Evolutionary conservation across 2,888 invertebrate species (phyloP), one percentile per base, ranked within the genome.

Genomic region (Pyrrhia umbra): DNA sequence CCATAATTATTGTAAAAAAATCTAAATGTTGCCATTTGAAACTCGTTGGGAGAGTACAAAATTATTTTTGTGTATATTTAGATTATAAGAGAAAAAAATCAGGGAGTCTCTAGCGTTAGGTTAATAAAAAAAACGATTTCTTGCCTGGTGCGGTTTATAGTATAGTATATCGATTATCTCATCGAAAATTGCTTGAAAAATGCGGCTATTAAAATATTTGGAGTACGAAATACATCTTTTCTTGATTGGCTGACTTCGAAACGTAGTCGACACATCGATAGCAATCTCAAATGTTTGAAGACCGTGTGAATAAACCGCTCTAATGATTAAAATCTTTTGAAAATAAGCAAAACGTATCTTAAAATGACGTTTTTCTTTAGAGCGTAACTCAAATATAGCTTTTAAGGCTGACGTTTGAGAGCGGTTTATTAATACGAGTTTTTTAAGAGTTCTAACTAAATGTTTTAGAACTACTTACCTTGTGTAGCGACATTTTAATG

Each of bases 1-100:
- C 94, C 93, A 93, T 93, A 91, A 80, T 81, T 81, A 79, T 85
- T 86, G 82, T 88, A 87, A 86, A 88, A 68, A 85, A 81, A 86
- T 83, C 81, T 83, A 86, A 84, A 86, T 92, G 92, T 91, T 93
- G 93, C 94, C 93, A 94, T 94, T 92, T 85, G 84, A 90, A 92
- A 92, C 93, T 94, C 93, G 92, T 91, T 90, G 85, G 83, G 88
- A 93, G 94, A 95, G 95, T 95, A 94, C 95, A 95, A 95, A 94
- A 94, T 93, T 94, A 94, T 94, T 94, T 92, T 95, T 94, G 92
- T 94, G 93, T 93, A 95, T 93, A 94, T 88, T 91, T 86, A 82
- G 93, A 92, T 85, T 86, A 69, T 94, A 94, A 95, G 94, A 90
- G 87, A 91, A 89, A 91, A 92, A 93, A 94, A 94, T 94, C 94